phyloP scores from a whole-genome alignment of 2,888 invertebrate species.

The Drepana falcataria region DNA sequence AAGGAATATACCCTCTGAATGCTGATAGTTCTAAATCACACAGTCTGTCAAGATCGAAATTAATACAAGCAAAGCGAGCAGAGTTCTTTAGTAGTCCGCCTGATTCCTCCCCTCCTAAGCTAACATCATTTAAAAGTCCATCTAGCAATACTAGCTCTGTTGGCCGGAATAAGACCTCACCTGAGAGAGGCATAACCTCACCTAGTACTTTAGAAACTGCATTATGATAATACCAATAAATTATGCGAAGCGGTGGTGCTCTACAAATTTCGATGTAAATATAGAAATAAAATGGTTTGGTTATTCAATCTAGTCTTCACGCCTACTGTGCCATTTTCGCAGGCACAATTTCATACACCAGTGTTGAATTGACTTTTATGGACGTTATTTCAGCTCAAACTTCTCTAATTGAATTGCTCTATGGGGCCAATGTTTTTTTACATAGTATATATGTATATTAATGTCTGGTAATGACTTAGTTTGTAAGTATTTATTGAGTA shows the following conservation, averaged over 20 bases:
- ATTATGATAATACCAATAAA: constrained; percentile 64
- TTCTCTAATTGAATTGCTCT: constrained; percentile 42
- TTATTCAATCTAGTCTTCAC: constrained; percentile 77
- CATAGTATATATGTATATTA: constrained; percentile 14
- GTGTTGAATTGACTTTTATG: constrained; percentile 36
- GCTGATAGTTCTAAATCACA: constrained; percentile 51
- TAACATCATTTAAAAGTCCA: constrained; percentile 61
- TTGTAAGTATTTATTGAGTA: constrained; percentile 75
- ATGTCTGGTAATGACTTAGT: constrained; percentile 54
- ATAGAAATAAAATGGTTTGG: constrained; percentile 64
- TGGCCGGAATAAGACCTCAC: constrained; percentile 47
- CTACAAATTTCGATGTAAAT: constrained; percentile 42
- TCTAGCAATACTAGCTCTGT: constrained; percentile 32
- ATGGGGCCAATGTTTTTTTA: constrained; percentile 66
- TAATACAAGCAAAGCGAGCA: constrained; percentile 80
- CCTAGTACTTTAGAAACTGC: constrained; percentile 82
- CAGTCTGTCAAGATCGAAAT: constrained; percentile 65
- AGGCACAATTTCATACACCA: constrained; percentile 52
- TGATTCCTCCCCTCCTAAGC: constrained; percentile 56
- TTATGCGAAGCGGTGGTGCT: constrained; percentile 49
- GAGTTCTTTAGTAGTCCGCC: constrained; percentile 75
- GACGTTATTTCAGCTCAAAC: constrained; percentile 48
- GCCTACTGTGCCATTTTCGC: constrained; percentile 62
- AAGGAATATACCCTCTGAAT: constrained; percentile 70
- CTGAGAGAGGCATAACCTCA: constrained; percentile 58